Percentiles rank a stretch among this genome's conserved stretches.
Evolutionary conservation across 2,113 vertebrate species (phyloP).

Genomic region (Periophthalmus modestus): DNA sequence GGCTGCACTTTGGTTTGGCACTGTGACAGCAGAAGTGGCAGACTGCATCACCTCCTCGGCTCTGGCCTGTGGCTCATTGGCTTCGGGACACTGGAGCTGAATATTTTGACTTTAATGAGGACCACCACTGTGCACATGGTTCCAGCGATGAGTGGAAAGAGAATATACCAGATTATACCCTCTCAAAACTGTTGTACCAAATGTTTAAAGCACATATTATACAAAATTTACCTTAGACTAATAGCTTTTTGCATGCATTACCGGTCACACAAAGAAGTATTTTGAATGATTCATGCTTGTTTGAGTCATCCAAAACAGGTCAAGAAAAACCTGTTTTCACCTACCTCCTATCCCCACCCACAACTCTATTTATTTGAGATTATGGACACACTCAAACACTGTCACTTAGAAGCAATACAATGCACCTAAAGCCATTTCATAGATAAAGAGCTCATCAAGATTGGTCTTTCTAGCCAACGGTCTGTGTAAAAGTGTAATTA

Average conservation of each 20-base stretch:
- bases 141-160: not conserved
- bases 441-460: not conserved
- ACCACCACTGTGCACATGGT: not conserved
- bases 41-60: not conserved
- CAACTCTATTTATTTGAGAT: not conserved
- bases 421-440: not conserved
- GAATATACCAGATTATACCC: not conserved
- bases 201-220: not conserved
- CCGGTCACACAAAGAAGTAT: not conserved
- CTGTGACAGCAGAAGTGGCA: not conserved
- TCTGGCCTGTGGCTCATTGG: constrained; percentile 3
- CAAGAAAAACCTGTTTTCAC: not conserved
- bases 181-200: no score
- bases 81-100: not conserved
- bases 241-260: not conserved
- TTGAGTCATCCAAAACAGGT: not conserved
- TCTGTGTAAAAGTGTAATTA: not conserved
- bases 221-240: not conserved
- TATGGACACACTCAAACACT: not conserved
- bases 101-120: constrained; percentile 1
- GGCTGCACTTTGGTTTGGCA: not conserved
- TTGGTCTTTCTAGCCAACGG: not conserved
- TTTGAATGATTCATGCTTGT: no score
- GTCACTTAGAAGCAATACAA: not conserved
- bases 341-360: no score